A percentile compares a stretch with the other conserved stretches of the same genome.
phyloP scores from a whole-genome alignment of 2,888 invertebrate species.

The Hipparchia sbordonii region DNA sequence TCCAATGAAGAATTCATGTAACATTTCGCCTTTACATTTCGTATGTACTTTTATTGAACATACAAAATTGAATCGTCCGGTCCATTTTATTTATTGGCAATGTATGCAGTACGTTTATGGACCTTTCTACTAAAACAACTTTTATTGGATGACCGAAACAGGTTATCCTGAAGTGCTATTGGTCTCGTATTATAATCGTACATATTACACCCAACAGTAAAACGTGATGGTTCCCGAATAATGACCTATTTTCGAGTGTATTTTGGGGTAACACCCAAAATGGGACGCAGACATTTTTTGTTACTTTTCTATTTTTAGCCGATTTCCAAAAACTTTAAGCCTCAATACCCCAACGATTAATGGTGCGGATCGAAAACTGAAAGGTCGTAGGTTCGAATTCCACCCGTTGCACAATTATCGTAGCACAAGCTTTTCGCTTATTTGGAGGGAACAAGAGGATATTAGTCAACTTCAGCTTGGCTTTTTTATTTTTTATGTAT shows the following conservation, averaged over 20 bases:
- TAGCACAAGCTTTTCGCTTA: too few relatives aligned
- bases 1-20: conserved; percentile 81
- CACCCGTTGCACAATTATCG: too few relatives aligned
- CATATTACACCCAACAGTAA: conserved; percentile 4
- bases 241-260: background rate
- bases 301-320: background rate
- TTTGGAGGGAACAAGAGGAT: too few relatives aligned
- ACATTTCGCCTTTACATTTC: conserved; percentile 71
- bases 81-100: conserved; percentile 74
- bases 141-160: conserved; percentile 46
- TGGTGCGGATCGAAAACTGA: too few relatives aligned
- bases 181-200: conserved; percentile 25
- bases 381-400: too few relatives aligned
- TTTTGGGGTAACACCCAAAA: background rate
- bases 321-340: background rate
- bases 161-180: conserved; percentile 32
- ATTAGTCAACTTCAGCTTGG: too few relatives aligned
- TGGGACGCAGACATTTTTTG: background rate
- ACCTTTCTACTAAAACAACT: conserved; percentile 49
- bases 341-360: too few relatives aligned
- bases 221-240: conserved; percentile 4
- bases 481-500: too few relatives aligned
- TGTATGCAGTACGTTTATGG: conserved; percentile 51
- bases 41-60: conserved; percentile 77
- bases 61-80: conserved; percentile 64